A percentile compares a stretch with the other conserved stretches of the same genome.
phyloP scores from a whole-genome alignment of 1,140 invertebrate genomes.

The Pemphigus obesinymphae region DNA sequence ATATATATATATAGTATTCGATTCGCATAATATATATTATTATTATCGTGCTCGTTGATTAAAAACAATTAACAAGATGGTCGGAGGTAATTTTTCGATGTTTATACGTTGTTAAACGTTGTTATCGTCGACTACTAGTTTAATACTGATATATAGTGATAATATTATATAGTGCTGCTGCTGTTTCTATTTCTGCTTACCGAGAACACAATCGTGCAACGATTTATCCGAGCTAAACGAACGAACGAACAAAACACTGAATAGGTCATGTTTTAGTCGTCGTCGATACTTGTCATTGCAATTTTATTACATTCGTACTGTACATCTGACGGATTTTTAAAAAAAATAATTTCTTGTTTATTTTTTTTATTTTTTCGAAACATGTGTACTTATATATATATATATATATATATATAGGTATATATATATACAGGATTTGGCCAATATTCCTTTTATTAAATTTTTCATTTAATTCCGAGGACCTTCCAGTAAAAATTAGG shows the following conservation, averaged over 20 bases:
- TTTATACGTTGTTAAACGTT: neutral
- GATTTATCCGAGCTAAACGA: neutral
- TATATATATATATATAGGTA: no score
- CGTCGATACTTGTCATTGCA: neutral
- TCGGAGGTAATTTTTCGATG: neutral
- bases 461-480: no score
- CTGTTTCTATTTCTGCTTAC: no score
- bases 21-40: neutral
- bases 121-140: neutral
- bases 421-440: no score
- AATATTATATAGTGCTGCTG: no score
- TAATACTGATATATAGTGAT: no score
- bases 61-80: conserved; percentile 21
- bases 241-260: neutral
- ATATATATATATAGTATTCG: neutral
- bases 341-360: no score
- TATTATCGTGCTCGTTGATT: conserved; percentile 9
- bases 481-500: no score
- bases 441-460: no score
- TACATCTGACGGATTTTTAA: neutral
- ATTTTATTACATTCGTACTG: neutral
- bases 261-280: neutral
- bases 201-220: conserved; percentile 12
- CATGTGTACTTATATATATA: no score
- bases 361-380: no score